Conservation (phyloP, 2,888 invertebrate species). For the Drosophila neonasuta region DNA sequence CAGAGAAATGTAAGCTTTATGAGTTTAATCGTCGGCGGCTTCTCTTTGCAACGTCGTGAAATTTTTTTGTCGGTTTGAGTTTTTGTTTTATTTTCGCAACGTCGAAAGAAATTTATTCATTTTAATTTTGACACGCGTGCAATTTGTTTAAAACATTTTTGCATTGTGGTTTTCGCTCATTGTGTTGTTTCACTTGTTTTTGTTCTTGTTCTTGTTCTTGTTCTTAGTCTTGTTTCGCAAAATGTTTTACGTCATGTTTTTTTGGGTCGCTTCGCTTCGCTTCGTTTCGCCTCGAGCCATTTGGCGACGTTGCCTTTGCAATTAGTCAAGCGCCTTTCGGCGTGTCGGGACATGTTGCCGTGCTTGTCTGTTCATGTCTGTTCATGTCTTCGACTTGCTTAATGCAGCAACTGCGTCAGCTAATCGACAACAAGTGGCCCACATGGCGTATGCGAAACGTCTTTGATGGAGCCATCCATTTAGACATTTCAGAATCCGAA, state of each 20-base stretch:
- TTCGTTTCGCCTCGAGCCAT: conserved; percentile 24
- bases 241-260: conserved; percentile 70
- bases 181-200: too few relatives aligned
- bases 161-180: conserved; percentile 30
- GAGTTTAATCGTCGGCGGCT: conserved; percentile 50
- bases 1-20: conserved; percentile 23
- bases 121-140: conserved; percentile 71
- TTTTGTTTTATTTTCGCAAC: conserved; percentile 21
- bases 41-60: conserved; percentile 32
- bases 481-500: neutral
- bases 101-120: conserved; percentile 67
- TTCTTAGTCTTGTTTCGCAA: conserved; percentile 38
- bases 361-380: conserved; percentile 12
- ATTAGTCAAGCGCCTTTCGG: conserved; percentile 49
- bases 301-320: conserved; percentile 49
- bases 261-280: conserved; percentile 1
- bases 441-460: conserved; percentile 9
- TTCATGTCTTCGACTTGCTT: conserved; percentile 24
- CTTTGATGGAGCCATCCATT: conserved; percentile 31
- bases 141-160: conserved; percentile 67
- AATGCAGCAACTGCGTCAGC: conserved; percentile 28
- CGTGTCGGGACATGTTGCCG: conserved; percentile 12
- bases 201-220: neutral
- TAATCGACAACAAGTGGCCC: conserved; percentile 23
- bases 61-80: conserved; percentile 18